These are phyloP conservation scores for Reticulitermes speratus DNA, from an alignment of 1,140 invertebrate species.

Conservation along the genomic window DNA sequence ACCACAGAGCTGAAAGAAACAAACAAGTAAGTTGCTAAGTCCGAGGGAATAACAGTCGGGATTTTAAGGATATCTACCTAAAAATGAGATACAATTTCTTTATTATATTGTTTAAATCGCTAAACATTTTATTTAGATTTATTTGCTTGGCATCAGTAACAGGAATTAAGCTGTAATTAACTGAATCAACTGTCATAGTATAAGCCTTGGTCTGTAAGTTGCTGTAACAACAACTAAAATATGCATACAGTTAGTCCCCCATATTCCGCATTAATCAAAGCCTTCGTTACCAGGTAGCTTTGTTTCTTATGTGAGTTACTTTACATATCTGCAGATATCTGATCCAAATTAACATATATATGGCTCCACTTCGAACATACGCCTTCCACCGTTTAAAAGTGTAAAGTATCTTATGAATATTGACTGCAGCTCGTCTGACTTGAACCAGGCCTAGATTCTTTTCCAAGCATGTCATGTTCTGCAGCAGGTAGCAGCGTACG, in stretches of 20 bases:
- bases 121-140: background rate
- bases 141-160: background rate
- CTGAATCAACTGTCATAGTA: background rate
- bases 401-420: background rate
- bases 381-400: background rate
- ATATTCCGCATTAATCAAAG: background rate
- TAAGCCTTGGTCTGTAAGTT: background rate
- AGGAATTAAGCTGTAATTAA: background rate
- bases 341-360: background rate
- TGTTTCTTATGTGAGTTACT: background rate
- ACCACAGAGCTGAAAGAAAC: too few species aligned
- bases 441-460: background rate
- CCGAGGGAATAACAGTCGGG: too few species aligned
- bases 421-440: background rate
- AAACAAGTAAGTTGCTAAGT: too few species aligned
- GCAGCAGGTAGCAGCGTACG: too few species aligned
- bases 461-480: background rate
- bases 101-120: background rate
- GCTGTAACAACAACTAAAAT: background rate
- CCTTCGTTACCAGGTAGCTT: background rate
- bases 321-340: conserved; percentile 1
- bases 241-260: background rate
- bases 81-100: too few species aligned
- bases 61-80: too few species aligned
- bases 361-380: background rate